A percentile compares a stretch with the other conserved stretches of the same genome.
Conservation (phyloP, 2,888 invertebrate species). For the Troides oblongomaculatus region DNA sequence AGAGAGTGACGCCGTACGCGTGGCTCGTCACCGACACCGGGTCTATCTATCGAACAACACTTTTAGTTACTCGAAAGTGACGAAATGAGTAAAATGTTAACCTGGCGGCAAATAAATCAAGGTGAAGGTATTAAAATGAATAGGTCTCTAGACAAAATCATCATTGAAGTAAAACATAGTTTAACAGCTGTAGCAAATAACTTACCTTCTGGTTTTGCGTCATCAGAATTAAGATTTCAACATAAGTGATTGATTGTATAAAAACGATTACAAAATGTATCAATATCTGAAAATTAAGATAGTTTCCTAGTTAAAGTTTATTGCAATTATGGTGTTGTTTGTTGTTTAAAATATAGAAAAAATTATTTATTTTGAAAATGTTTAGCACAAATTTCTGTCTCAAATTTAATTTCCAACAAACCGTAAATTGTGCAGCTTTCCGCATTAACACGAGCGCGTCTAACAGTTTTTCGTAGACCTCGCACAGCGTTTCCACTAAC, state of each 20-base stretch:
- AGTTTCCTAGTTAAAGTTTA: neutral
- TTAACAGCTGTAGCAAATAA: neutral
- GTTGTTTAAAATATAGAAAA: no score
- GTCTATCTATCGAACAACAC: conserved; percentile 1
- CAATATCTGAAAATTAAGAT: conserved; percentile 16
- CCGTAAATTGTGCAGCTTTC: conserved; percentile 12
- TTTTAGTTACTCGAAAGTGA: no score
- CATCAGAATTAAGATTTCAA: conserved; percentile 26
- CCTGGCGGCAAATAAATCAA: no score
- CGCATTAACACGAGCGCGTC: conserved; percentile 11
- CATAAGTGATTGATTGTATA: conserved; percentile 23
- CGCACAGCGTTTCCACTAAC: conserved; percentile 13
- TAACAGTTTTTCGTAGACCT: conserved; percentile 18
- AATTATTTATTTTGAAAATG: no score
- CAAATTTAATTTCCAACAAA: neutral
- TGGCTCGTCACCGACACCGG: conserved; percentile 17
- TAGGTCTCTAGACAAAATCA: no score
- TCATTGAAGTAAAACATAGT: no score
- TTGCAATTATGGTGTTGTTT: neutral
- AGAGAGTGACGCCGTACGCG: conserved; percentile 15
- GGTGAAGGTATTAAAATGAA: no score
- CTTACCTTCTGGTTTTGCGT: conserved; percentile 15
- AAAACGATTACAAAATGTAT: conserved; percentile 24
- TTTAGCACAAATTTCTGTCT: no score
- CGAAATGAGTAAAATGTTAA: no score